Evolutionary conservation across 2,797 vertebrate genomes (phyloP).

Genomic region (Centroberyx gerrardi): DNA sequence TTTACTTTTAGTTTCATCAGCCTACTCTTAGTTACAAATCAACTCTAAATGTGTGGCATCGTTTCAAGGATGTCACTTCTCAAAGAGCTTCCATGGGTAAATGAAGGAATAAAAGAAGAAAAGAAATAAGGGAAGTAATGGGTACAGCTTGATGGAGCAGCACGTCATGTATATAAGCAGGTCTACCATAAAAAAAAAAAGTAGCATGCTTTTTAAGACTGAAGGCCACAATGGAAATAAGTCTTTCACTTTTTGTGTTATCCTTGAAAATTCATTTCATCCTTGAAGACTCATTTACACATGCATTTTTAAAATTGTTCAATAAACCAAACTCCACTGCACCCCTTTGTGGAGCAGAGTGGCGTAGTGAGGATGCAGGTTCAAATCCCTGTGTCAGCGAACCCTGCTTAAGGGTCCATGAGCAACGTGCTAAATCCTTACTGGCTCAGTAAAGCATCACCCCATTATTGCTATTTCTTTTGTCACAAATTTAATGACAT

Average conservation of each 20-base stretch:
- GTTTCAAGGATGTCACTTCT: slow-evolving; percentile 2
- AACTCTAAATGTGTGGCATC: neutral
- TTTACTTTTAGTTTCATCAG: neutral
- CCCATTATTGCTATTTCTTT: slow-evolving; percentile 13
- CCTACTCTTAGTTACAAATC: slow-evolving; percentile 30
- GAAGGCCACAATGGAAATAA: no score
- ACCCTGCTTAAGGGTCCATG: neutral
- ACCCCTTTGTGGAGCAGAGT: no score
- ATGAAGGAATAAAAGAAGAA: slow-evolving; percentile 27
- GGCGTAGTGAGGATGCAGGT: no score
- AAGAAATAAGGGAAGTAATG: slow-evolving; percentile 1
- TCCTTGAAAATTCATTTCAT: no score
- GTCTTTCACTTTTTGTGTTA: no score
- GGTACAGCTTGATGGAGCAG: slow-evolving; percentile 11
- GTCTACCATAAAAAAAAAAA: no score
- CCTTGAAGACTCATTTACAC: no score
- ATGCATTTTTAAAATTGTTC: no score
- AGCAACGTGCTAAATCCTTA: slow-evolving; percentile 8
- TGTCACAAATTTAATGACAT: slow-evolving; percentile 30
- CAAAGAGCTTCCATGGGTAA: slow-evolving; percentile 5
- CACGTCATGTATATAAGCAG: slow-evolving; percentile 4
- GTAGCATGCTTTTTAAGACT: no score
- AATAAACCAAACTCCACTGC: no score
- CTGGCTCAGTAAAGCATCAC: slow-evolving; percentile 35
- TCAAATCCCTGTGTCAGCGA: no score